Evolutionary conservation across 1,140 invertebrate genomes (phyloP).

Genomic region (Papilio dardanus): DNA sequence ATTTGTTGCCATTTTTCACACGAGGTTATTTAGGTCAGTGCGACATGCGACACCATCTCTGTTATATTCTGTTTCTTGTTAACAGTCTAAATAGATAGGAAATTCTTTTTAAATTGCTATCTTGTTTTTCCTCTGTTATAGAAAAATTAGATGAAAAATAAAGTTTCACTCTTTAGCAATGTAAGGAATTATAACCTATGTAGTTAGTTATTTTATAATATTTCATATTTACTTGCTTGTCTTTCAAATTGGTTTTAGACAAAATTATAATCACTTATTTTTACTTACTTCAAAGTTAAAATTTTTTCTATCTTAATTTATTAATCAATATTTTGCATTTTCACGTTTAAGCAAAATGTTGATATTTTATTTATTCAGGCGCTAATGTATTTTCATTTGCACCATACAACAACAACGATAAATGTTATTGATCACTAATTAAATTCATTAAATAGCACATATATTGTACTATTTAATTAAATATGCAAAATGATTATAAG

Average conservation of each 20-base stretch:
- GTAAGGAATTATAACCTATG: too few relatives aligned
- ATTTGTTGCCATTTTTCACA: background rate
- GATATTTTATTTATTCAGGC: conserved; percentile 10
- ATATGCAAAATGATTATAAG: too few relatives aligned
- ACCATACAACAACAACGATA: too few relatives aligned
- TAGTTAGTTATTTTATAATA: background rate
- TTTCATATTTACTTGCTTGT: background rate
- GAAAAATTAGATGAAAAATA: background rate
- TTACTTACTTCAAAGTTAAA: too few relatives aligned
- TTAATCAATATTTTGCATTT: too few relatives aligned
- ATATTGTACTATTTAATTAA: too few relatives aligned
- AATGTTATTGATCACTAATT: too few relatives aligned
- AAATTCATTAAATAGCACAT: too few relatives aligned
- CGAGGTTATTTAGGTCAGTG: background rate
- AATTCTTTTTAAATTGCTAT: background rate
- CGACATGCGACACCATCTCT: background rate
- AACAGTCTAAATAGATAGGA: background rate
- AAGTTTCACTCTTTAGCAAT: background rate
- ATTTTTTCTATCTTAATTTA: too few relatives aligned
- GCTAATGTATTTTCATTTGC: background rate
- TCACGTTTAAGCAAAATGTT: background rate
- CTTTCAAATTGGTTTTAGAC: too few relatives aligned
- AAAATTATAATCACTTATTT: too few relatives aligned
- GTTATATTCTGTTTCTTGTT: background rate
- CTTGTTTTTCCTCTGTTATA: background rate